phyloP scores from a whole-genome alignment of 2,888 invertebrate genomes.

The Celastrina argiolus region DNA sequence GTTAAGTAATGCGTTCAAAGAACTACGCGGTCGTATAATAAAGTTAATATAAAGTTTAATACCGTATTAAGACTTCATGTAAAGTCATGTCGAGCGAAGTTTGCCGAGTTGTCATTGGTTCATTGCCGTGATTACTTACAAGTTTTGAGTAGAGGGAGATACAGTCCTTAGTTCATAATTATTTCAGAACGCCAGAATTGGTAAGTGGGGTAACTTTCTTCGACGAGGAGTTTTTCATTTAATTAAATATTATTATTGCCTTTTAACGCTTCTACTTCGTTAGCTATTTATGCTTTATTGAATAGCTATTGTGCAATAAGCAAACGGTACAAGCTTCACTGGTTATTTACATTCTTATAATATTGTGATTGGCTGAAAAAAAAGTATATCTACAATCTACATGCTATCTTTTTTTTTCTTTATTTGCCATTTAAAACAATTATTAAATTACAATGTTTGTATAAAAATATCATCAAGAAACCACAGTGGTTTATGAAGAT shows the following conservation, averaged over 20 bases:
- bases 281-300: not conserved
- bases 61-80: conserved; percentile 14
- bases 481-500: too few relatives aligned
- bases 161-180: conserved; percentile 57
- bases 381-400: too few relatives aligned
- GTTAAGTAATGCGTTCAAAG: not conserved
- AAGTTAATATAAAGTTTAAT: conserved; percentile 26
- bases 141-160: conserved; percentile 34
- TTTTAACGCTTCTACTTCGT: not conserved
- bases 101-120: conserved; percentile 63
- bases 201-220: not conserved
- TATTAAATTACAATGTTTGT: too few relatives aligned
- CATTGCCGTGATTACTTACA: conserved; percentile 64
- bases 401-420: too few relatives aligned
- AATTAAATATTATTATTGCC: conserved; percentile 2
- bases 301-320: not conserved
- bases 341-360: not conserved
- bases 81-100: conserved; percentile 40
- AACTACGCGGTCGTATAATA: not conserved
- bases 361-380: too few relatives aligned
- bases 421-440: too few relatives aligned
- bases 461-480: too few relatives aligned
- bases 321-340: not conserved
- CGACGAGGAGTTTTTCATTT: not conserved
- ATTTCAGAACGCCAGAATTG: conserved; percentile 48